These are phyloP conservation scores for Trissolcus basalis DNA, from an alignment of 1,140 invertebrate genomes.

Conservation along the genomic window DNA sequence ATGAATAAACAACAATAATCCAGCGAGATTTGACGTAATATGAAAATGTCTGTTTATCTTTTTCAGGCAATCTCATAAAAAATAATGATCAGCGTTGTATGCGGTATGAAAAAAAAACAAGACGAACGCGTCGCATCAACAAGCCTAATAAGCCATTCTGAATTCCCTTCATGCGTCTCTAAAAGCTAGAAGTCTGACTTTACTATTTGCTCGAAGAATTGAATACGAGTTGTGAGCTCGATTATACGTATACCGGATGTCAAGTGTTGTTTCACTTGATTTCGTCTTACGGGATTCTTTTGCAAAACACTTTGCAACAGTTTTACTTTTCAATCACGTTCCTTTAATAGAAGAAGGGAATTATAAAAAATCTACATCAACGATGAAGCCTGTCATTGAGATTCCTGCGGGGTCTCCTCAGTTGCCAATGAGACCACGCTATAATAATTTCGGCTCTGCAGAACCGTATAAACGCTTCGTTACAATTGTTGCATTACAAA, in stretches of 20 bases:
- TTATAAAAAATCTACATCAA: no score
- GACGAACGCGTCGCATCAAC: slow-evolving; percentile 34
- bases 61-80: slow-evolving; percentile 8
- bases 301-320: neutral
- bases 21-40: no score
- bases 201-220: slow-evolving; percentile 42
- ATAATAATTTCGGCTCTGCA: no score
- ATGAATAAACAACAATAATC: no score
- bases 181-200: slow-evolving; percentile 32
- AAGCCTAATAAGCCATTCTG: slow-evolving; percentile 48
- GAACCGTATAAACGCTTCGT: no score
- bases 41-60: no score
- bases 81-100: slow-evolving; percentile 41
- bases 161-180: slow-evolving; percentile 35
- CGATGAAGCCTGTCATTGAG: no score
- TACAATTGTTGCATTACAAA: no score
- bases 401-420: no score
- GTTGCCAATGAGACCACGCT: no score
- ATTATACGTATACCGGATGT: slow-evolving; percentile 17
- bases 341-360: neutral
- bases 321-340: neutral
- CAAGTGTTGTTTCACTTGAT: slow-evolving; percentile 28
- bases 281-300: slow-evolving; percentile 1
- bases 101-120: slow-evolving; percentile 16
- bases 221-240: slow-evolving; percentile 24